Evolutionary conservation across 2,797 vertebrate species (phyloP).

Genomic region (Pelodytes ibericus): DNA sequence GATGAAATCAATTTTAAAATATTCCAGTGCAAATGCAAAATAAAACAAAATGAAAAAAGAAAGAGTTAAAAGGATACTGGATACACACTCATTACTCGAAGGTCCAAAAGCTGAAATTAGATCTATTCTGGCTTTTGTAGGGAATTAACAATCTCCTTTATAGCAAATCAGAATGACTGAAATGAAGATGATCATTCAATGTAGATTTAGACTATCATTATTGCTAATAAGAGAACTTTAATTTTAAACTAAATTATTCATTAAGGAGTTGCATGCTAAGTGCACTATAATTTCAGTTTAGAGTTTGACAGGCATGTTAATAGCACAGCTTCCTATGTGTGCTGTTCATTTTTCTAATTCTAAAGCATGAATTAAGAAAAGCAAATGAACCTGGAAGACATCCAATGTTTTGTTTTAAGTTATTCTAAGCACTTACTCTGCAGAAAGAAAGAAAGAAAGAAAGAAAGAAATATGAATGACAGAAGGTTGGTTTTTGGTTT

Average conservation of each 20-base stretch:
- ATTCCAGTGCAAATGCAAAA: too few species aligned
- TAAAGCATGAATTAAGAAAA: slow-evolving; percentile 23
- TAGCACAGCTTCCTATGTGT: slow-evolving; percentile 33
- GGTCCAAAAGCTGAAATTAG: neutral
- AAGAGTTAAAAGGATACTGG: neutral
- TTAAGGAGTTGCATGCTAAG: slow-evolving; percentile 51
- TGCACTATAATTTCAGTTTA: slow-evolving; percentile 45
- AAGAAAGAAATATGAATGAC: slow-evolving; percentile 5
- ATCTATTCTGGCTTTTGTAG: slow-evolving; percentile 6
- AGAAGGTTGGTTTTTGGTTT: neutral
- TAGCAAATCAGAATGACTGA: slow-evolving; percentile 31
- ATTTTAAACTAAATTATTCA: slow-evolving; percentile 50
- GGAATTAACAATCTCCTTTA: slow-evolving; percentile 39
- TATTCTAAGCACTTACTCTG: slow-evolving; percentile 23
- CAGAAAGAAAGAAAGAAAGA: neutral
- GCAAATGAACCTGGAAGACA: slow-evolving; percentile 36
- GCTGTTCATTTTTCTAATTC: slow-evolving; percentile 41
- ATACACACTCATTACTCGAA: neutral
- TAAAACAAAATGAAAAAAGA: neutral
- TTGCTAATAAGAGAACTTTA: slow-evolving; percentile 46
- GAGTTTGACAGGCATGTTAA: slow-evolving; percentile 47
- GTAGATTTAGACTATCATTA: slow-evolving; percentile 42
- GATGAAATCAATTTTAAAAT: too few species aligned
- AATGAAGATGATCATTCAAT: slow-evolving; percentile 24
- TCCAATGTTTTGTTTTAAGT: slow-evolving; percentile 44